These are phyloP conservation scores for Sesamia inferens DNA, from an alignment of 2,888 invertebrate species.

Conservation along the genomic window DNA sequence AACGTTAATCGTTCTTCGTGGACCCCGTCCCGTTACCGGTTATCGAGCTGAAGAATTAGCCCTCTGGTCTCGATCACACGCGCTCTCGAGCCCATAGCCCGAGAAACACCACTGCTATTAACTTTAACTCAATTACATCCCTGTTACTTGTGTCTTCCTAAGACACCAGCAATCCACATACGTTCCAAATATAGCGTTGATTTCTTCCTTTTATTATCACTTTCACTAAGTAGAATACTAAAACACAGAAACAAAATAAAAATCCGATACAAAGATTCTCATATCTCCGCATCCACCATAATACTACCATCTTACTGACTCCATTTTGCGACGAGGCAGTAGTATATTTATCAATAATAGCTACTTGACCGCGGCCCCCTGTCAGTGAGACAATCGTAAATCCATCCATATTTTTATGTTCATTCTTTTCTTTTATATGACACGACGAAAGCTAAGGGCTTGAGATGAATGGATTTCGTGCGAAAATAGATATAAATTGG, in stretches of 20 bases:
- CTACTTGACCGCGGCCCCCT: constrained; percentile 50
- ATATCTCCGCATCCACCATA: constrained; percentile 8
- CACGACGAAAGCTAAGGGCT: constrained; percentile 18
- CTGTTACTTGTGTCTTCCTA: background rate
- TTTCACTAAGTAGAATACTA: constrained; percentile 35
- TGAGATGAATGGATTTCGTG: constrained; percentile 25
- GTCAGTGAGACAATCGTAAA: constrained; percentile 52
- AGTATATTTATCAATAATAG: constrained; percentile 52
- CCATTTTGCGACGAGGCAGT: constrained; percentile 30
- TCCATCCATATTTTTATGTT: constrained; percentile 52
- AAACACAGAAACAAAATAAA: constrained; percentile 50
- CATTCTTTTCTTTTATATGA: constrained; percentile 46
- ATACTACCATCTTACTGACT: constrained; percentile 26
- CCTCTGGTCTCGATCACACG: no score
- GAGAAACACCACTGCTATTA: background rate
- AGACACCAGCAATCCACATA: background rate
- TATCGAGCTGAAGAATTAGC: no score
- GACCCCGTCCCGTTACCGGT: no score
- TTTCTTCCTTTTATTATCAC: constrained; percentile 8
- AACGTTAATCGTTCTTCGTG: no score
- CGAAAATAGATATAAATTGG: constrained; percentile 3
- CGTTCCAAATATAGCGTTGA: background rate
- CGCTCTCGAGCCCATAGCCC: no score
- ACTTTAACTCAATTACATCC: background rate
- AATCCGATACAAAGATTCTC: constrained; percentile 7